Conservation (phyloP, 2,113 vertebrate species). For the Eudorcas thomsonii region DNA sequence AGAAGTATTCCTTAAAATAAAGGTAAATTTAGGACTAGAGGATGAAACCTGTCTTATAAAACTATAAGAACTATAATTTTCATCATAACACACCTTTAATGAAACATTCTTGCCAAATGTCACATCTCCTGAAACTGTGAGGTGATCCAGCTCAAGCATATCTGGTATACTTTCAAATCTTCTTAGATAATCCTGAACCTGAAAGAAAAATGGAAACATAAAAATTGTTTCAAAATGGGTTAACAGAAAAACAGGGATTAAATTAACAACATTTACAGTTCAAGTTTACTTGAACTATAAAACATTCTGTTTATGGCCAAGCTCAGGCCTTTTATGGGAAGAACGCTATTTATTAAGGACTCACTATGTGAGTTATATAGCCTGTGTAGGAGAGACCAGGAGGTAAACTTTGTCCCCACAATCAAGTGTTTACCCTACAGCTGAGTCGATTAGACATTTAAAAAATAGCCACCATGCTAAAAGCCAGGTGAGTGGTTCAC, state of each 20-base stretch:
- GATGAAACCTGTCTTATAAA: slow-evolving; percentile 32
- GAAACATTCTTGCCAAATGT: slow-evolving; percentile 97
- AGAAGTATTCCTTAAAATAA: slow-evolving; percentile 43
- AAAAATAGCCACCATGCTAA: not conserved
- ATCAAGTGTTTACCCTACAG: not conserved
- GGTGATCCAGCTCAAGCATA: slow-evolving; percentile 98
- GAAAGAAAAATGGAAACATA: slow-evolving; percentile 32
- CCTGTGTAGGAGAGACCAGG: not conserved
- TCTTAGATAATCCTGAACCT: slow-evolving; percentile 97
- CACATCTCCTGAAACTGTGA: slow-evolving; percentile 98
- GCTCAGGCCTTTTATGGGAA: not conserved
- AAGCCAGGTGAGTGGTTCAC: not conserved
- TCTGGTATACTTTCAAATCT: slow-evolving; percentile 99
- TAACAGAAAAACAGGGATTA: not conserved
- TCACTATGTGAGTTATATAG: not conserved
- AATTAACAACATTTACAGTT: not conserved
- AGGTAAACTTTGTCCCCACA: not conserved
- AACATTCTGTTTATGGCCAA: not conserved
- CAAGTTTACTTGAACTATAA: not conserved
- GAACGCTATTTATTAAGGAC: not conserved
- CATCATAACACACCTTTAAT: slow-evolving; percentile 87
- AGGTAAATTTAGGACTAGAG: slow-evolving; percentile 34
- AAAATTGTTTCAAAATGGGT: not conserved
- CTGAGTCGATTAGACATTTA: not conserved
- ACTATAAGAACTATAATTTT: slow-evolving; percentile 7